Evolutionary conservation across 2,113 vertebrate genomes (phyloP).

Genomic region (Pterocles gutturalis): DNA sequence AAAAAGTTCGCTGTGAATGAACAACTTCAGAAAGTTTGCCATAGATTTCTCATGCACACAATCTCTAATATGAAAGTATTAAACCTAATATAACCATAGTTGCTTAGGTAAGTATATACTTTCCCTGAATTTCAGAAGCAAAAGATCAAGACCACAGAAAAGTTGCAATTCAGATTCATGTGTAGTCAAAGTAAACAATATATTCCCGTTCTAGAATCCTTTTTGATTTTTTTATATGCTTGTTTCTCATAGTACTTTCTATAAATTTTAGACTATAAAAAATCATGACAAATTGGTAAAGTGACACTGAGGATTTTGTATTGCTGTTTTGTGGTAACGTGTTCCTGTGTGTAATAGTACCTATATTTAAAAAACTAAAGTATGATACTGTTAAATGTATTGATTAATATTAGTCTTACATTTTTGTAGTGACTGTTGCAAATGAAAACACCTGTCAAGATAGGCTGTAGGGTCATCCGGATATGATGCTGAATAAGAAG

Average conservation of each 20-base stretch:
- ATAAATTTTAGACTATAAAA: background rate
- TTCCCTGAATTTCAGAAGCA: background rate
- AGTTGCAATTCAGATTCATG: background rate
- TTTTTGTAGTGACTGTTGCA: background rate
- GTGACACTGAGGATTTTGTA: background rate
- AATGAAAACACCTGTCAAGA: background rate
- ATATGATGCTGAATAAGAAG: background rate
- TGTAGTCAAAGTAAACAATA: background rate
- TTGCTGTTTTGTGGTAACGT: background rate
- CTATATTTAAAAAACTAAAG: background rate
- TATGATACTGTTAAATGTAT: background rate
- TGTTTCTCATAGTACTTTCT: background rate
- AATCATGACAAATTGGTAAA: background rate
- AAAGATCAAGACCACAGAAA: background rate
- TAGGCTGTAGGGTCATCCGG: background rate
- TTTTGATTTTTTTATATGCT: background rate
- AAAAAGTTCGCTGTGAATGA: background rate
- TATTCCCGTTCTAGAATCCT: background rate
- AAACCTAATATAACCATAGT: background rate
- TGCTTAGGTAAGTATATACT: conserved; percentile 9
- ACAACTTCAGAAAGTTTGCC: background rate
- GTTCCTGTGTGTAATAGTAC: background rate
- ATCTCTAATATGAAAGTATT: background rate
- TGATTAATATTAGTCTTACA: background rate
- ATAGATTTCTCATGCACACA: background rate